Evolutionary conservation across 2,113 vertebrate species (phyloP), one percentile per base, ranked within the genome.

Genomic region (Oncorhynchus mykiss): DNA sequence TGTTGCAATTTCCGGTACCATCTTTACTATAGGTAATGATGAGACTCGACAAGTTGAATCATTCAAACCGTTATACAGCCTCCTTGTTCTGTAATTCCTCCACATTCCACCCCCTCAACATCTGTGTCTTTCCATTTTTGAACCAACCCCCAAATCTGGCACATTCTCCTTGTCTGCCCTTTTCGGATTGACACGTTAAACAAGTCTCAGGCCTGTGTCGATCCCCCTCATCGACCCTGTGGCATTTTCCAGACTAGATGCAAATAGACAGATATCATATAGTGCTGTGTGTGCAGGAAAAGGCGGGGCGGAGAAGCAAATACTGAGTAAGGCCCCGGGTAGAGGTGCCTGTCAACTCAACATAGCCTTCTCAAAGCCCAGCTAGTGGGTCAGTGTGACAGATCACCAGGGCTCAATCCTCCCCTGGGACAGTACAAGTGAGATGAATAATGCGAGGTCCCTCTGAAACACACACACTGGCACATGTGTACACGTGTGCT

Each of bases 171-270:
- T 11, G n/a, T 45, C 39, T 45, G 39, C 39, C 39, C 39, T 45
- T 45, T 45, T 45, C 39, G 39, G 39, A 45, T 45, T 45, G 39
- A 45, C 39, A 45, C 39, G 9, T 45, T 11, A 45, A 64, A 18
- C 9, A 7, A 25, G 24, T 25, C 60, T 25, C 60, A 12, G 24
- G 60, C 24, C 70, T 75, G 79, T 68, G 60, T 72, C 57, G 51
- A 54, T 79, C 14, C 74, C 48, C 67, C 78, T 76, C 74, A 24
- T 82, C 84, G 82, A 91, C 86, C 79, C 80, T 7, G 29, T 92
- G 89, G 86, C 91, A 93, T 93, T 93, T 92, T 76, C 82, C 64
- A 84, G 89, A 90, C 80, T 83, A 75, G 88, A 93, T 93, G 74
- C 81, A 84, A 76, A 91, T 69, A 79, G 92, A 92, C 89, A 90